Evolutionary conservation across 1,140 invertebrate genomes (phyloP).

Genomic region (Periplaneta americana): DNA sequence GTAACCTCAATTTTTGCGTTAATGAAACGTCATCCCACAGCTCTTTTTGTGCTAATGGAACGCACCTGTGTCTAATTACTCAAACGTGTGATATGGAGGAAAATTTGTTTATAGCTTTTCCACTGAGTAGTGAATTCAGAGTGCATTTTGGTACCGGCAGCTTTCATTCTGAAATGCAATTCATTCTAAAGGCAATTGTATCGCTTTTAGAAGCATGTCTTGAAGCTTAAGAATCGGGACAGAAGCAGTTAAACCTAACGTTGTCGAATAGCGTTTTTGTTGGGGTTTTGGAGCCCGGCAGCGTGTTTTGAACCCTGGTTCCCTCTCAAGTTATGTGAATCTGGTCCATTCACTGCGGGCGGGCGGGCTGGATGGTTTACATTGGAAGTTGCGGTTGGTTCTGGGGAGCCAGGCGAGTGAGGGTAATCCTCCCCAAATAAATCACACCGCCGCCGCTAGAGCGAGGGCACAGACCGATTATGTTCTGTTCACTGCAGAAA

Average conservation of each 20-base stretch:
- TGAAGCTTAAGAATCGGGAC: too few relatives aligned
- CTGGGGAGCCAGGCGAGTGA: neutral
- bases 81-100: too few relatives aligned
- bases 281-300: neutral
- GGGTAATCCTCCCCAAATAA: conserved; percentile 6
- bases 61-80: too few relatives aligned
- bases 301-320: neutral
- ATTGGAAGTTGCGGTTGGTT: neutral
- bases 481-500: neutral
- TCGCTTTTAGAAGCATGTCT: too few relatives aligned
- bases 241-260: neutral
- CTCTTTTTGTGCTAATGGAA: too few relatives aligned
- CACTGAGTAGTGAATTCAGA: too few relatives aligned
- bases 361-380: neutral
- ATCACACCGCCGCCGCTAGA: neutral
- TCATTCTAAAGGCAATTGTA: too few relatives aligned
- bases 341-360: neutral
- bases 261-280: neutral
- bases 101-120: too few relatives aligned
- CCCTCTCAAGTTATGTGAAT: neutral
- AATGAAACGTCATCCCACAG: too few relatives aligned
- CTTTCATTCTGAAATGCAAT: too few relatives aligned
- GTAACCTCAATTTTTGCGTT: too few relatives aligned
- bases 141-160: too few relatives aligned
- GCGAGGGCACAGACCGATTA: neutral